Base-by-base conservation (phyloP, 2,888 invertebrate species). In the Agrochola lota region DNA sequence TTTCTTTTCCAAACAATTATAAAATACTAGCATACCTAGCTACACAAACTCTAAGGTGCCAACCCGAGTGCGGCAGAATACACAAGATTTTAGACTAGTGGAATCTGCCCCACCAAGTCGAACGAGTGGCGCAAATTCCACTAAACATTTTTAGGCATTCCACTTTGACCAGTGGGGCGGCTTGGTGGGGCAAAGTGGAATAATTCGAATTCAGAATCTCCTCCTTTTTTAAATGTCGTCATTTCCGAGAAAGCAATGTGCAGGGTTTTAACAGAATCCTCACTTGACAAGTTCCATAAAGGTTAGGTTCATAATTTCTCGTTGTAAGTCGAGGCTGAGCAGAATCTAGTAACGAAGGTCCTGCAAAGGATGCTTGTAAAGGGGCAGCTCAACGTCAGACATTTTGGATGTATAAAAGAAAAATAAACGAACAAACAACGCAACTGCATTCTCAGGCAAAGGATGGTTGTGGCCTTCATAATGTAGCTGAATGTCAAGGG, bases 401-500 rank as follows among this genome's bases (percentile, higher is more conserved):
- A 35, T 40, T 69, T 60, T 55, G 57, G n/a, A 46, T 2, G 15
- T 79, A 68, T 67, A 26, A 71, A 71, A 68, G 60, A n/a, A 59
- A 67, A 78, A 69, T 57, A 57, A 30, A 67, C 23, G 46, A 78
- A 78, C 20, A 69, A 40, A 70, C 46, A 70, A 52, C 17, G 68
- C 15, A 49, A 20, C 6, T 75, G 64, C 26, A 80, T 64, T 80
- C 57, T 60, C 26, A 64, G 17, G 49, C 57, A 55, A 60, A 74
- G 55, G 43, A 57, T 15, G 26, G 26, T 52, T 17, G n/a, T 63
- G 71, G 15, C 71, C 80, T 83, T 80, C 46, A 62, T 52, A 40
- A 55, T 80, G 62, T 46, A 80, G 64, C 59, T 62, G 43, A 77
- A 80, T 77, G 74, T 83, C 83, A 83, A 80, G 73, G 64, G 68